These are phyloP conservation scores for Lagodon rhomboides DNA, from an alignment of 2,797 vertebrate genomes.

Conservation along the genomic window DNA sequence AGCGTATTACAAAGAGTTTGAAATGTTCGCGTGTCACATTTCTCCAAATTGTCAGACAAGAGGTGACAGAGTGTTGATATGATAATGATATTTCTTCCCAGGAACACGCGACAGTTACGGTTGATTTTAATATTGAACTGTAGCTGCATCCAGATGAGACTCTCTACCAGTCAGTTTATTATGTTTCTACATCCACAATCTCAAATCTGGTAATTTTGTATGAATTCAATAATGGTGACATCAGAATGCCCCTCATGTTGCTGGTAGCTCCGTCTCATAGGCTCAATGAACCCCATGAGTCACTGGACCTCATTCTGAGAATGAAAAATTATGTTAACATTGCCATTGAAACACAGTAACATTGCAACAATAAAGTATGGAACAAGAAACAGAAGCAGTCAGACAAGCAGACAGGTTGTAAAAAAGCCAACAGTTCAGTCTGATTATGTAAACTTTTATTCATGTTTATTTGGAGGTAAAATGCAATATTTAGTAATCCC, in stretches of 20 bases:
- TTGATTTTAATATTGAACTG: slow-evolving; percentile 19
- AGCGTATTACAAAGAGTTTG: not conserved
- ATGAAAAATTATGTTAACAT: not conserved
- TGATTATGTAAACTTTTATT: not conserved
- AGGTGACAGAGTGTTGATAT: slow-evolving; percentile 12
- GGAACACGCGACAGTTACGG: not conserved
- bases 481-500: not conserved
- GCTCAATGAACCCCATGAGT: not conserved
- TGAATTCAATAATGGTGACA: not conserved
- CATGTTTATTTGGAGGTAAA: not conserved
- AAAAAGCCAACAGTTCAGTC: not conserved
- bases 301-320: not conserved
- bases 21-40: slow-evolving; percentile 30
- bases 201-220: not conserved
- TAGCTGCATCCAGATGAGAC: not conserved
- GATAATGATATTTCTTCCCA: slow-evolving; percentile 14
- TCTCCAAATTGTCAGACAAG: slow-evolving; percentile 30
- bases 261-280: not conserved
- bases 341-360: not conserved
- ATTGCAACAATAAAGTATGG: not conserved
- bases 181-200: not conserved
- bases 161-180: not conserved
- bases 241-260: not conserved
- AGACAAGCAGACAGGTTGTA: not conserved
- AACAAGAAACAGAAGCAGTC: not conserved